Evolutionary conservation across 2,113 vertebrate species (phyloP), one percentile per base, ranked within the genome.

Genomic region (Nesogale talazaci): DNA sequence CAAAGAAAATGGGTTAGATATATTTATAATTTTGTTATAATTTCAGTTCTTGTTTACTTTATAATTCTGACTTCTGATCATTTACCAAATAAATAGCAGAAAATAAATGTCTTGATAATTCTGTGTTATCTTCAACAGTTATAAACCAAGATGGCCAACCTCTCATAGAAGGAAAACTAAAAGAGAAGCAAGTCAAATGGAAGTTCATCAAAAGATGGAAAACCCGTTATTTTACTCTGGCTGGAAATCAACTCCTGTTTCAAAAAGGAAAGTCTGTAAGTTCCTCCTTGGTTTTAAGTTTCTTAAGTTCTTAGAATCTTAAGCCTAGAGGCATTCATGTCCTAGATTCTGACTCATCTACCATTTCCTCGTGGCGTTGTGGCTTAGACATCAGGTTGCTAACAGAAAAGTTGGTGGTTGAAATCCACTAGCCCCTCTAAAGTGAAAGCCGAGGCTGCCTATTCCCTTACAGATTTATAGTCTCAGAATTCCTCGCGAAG

Each of bases 161-260:
- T 63, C 98, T 99, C 95, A 99, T 99, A 0, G 99, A 99, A 97
- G 99, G 99, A 80, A 99, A 98, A 96, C 98, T 99, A 69, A 99
- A 99, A 95, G 99, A 99, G 98, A 99, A 99, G 94, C 99, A 99
- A 96, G 98, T 99, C 42, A 98, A 98, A 83, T 99, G 99, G 99
- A 99, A 99, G 98, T 99, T 99, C 90, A 99, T 99, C 97, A 99
- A 99, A 93, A 98, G 99, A 94, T 99, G 99, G 99, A 99, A 99
- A 95, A 99, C 99, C 0, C 99, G 99, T 4, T 99, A 99, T 97
- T 99, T 99, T 96, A 99, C 99, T 0, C 96, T 99, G 97, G 99
- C 99, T 29, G 99, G 99, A 78, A 99, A 99, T 97, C 99, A 99
- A 96, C 99, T 99, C 74, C 99, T 99, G 38, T 99, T 99, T 97